Evolutionary conservation across 2,797 vertebrate genomes (phyloP), one percentile per base, ranked within the genome.

Genomic region (Sebastes elongatus): DNA sequence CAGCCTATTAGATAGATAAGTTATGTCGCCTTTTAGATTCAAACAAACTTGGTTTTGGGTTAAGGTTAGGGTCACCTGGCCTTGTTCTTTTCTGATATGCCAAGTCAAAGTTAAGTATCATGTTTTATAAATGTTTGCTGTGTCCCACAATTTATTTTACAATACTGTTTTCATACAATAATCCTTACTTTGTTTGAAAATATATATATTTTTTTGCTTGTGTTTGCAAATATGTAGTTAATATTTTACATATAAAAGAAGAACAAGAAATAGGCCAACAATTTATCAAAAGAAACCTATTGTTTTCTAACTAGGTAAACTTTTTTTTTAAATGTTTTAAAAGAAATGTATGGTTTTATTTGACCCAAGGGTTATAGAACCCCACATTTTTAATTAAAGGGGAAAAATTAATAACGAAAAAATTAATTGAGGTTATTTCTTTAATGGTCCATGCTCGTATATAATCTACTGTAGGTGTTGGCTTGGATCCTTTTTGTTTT

Each of bases 41-140:
- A 63, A 80, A 66, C 10, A 22, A 62, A 53, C n/a, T 18, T 32
- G 4, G 20, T n/a, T 49, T 59, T 60, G 10, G 42, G 18, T 38
- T 67, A 22, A 22, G 46, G 91, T 93, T 90, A 91, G 64, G 87
- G 71, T 82, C 88, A 92, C 90, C 90, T 86, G 81, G 81, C 81
- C 83, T 83, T 83, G 60, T 79, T 76, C 13, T 81, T 14, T 7
- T 76, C 10, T 46, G 8, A 78, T 42, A 42, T 66, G 60, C 11
- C 66, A 80, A 52, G 61, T 82, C 61, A 89, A 70, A 78, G 8
- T 73, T 13, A 35, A 63, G 32, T 7, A 55, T 64, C n/a, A 27
- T 38, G 59, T 71, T 81, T 64, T 55, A 56, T 59, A 32, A 82
- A 55, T 70, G 38, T 83, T 76, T 63, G 57, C 60, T 55, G 2